Conservation (phyloP, 2,888 invertebrate species). For the Trichogramma evanescens region DNA sequence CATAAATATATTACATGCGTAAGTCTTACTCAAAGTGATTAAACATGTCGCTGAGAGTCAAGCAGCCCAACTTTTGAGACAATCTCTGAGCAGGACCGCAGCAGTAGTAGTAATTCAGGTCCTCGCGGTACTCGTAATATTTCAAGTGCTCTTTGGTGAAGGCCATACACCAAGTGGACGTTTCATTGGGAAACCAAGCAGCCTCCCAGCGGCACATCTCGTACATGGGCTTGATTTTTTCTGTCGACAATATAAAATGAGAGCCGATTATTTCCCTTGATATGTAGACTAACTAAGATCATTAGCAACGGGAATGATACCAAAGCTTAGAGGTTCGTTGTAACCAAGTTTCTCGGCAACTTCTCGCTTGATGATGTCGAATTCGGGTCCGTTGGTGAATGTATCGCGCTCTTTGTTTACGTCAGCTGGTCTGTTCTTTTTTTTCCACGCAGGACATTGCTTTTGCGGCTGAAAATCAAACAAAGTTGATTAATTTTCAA, state of each 20-base stretch:
- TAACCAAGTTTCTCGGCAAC: constrained; percentile 60
- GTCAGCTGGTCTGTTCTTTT: constrained; percentile 33
- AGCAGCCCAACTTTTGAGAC: constrained; percentile 63
- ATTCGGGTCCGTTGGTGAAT: constrained; percentile 45
- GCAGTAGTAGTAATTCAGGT: constrained; percentile 65
- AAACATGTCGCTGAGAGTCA: constrained; percentile 63
- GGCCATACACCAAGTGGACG: constrained; percentile 70
- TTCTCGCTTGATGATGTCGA: constrained; percentile 47
- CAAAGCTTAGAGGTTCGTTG: constrained; percentile 12
- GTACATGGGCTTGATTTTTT: constrained; percentile 59
- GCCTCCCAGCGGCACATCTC: constrained; percentile 75
- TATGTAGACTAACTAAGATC: not conserved
- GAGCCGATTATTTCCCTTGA: no score
- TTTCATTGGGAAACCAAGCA: constrained; percentile 63
- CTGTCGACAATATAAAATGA: constrained; percentile 26
- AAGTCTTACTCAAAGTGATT: constrained; percentile 53
- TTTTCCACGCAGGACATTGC: constrained; percentile 57
- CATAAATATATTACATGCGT: no score
- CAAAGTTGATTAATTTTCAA: constrained; percentile 23
- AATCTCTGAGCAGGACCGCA: constrained; percentile 62
- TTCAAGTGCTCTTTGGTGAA: constrained; percentile 65
- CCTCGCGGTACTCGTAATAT: constrained; percentile 68
- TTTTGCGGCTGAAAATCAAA: constrained; percentile 52
- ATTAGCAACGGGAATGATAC: not conserved
- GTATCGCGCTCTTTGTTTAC: constrained; percentile 45